Evolutionary conservation across 2,888 invertebrate species (phyloP), one percentile per base, ranked within the genome.

Genomic region (Trichopoda pennipes): DNA sequence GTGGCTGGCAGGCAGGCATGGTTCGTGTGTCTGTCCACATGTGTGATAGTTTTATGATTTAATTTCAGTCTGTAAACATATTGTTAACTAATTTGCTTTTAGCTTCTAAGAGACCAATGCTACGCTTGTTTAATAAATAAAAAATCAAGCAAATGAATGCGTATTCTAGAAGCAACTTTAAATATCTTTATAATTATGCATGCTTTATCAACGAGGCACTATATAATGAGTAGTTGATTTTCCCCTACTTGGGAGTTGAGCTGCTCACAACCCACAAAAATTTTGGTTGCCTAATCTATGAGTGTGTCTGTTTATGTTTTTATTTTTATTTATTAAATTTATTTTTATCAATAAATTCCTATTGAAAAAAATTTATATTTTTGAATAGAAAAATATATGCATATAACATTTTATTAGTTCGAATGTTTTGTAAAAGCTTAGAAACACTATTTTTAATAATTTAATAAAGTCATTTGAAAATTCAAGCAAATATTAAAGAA

Each of bases 11-110:
- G n/a, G n/a, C 17, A 42, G 35, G 35, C 21, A 23, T 47, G 16
- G 10, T 19, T 2, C 23, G 42, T 23, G 44, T 68, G 58, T 19
- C 58, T 53, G 21, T 35, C 17, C 12, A 23, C n/a, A n/a, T 55
- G 32, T 42, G 55, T 55, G 47, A 72, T 58, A 66, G 66, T 76
- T 28, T 2, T 23, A 70, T 56, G 53, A 63, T 61, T 68, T 51
- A 61, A 77, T 73, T 28, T 28, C 28, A 28, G 28, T 28, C 28
- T 73, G 42, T 56, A 73, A 77, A 72, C 76, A 77, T 60, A 81
- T 77, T 72, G 77, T 81, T 74, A 73, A 69, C 77, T 64, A 81
- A 77, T 77, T 69, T 73, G 68, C 56, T 72, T 49, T 55, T 69
- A 60, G 60, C 38, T 63, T 55, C 17, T 51, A 64, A 70, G 16